These are phyloP conservation scores for Zingel zingel DNA, from an alignment of 2,113 vertebrate species.

Conservation along the genomic window DNA sequence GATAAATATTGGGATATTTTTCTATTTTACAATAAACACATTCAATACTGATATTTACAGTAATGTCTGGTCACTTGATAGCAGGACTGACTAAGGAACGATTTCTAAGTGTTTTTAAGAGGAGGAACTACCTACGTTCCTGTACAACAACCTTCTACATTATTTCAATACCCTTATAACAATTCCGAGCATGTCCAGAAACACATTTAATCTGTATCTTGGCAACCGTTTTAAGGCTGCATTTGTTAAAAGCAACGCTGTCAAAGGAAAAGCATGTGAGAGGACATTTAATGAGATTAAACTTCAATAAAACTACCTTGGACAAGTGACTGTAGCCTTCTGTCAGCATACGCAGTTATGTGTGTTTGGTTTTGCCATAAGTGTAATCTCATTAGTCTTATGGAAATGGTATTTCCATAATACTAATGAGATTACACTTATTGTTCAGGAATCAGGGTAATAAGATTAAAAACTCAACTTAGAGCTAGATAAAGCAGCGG, in stretches of 20 bases:
- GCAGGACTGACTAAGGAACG: neutral
- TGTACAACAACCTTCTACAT: neutral
- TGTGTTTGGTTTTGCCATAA: conserved; percentile 6
- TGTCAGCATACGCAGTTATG: conserved; percentile 21
- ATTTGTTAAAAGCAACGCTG: neutral
- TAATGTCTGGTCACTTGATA: neutral
- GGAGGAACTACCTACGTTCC: neutral
- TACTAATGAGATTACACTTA: conserved; percentile 51
- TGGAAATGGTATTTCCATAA: conserved; percentile 21
- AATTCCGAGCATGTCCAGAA: neutral
- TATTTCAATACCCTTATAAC: neutral
- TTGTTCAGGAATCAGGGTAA: conserved; percentile 55
- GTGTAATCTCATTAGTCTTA: no score
- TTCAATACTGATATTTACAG: neutral
- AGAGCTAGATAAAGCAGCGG: neutral
- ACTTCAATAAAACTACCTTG: conserved; percentile 13
- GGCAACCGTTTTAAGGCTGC: neutral
- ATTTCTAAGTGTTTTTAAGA: neutral
- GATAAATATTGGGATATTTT: neutral
- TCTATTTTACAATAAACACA: neutral
- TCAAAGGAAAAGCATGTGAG: neutral
- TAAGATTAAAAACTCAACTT: conserved; percentile 38
- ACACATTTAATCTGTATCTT: conserved; percentile 11
- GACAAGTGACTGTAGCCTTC: conserved; percentile 32
- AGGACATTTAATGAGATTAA: conserved; percentile 28